Base-by-base conservation (phyloP, 2,113 vertebrate genomes). In the Arenaria interpres region DNA sequence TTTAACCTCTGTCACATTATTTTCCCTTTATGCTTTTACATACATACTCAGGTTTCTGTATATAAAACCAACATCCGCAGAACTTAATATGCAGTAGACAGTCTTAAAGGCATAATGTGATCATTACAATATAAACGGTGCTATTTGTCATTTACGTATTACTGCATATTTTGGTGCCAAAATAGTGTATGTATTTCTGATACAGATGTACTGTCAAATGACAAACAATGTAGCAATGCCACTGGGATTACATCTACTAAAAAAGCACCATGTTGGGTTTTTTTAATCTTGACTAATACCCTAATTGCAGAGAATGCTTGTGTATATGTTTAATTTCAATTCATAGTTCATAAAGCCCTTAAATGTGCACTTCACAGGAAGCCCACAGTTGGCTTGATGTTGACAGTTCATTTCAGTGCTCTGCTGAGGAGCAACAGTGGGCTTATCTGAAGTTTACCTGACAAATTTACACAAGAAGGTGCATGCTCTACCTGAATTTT, bases 231-330 rank as follows among this genome's bases (percentile, higher is more conserved):
- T 45, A 85, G 54, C 2, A 4, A 59, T 39, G 45, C 23, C 41
- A 66, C 21, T 16, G 22, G 68, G 45, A 72, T 32, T 64, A 64
- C 15, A 57, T 3, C 22, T 54, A 37, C 21, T 56, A 17, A 66
- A 83, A 89, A 89, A 64, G 32, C n/a, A 91, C 19, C 10, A 30
- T 3, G 1, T 2, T 72, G 24, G 1, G 0, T 4, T 53, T 63
- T 63, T 81, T 74, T 64, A 3, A 78, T 27, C 54, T 77, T 50
- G 18, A 50, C 45, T 59, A 67, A 77, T 30, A 54, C 4, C 14
- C 17, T 50, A 82, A 56, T 22, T 50, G 33, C 24, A 82, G 28
- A 60, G n/a, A 60, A 78, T 60, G 24, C 15, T 69, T 89, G 25
- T 1, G 4, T 15, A 50, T 8, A 4, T 21, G 20, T 60, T 91